phyloP scores from a whole-genome alignment of 1,140 invertebrate species.

The Drosophila dunni region DNA sequence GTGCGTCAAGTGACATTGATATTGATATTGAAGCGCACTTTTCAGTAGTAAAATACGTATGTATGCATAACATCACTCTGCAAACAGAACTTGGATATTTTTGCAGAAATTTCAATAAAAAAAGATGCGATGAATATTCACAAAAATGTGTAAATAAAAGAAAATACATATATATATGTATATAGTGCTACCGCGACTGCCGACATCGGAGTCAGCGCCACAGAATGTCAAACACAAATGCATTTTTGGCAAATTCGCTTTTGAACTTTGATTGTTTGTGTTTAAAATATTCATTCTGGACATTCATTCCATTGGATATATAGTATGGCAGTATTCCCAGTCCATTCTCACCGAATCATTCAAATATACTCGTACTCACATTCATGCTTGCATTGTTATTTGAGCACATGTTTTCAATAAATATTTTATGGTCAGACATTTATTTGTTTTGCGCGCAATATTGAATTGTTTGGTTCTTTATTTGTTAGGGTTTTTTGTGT shows the following conservation, averaged over 20 bases:
- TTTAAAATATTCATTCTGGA: slow-evolving; percentile 42
- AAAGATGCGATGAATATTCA: slow-evolving; percentile 43
- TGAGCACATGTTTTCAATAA: slow-evolving; percentile 48
- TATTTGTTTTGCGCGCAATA: slow-evolving; percentile 44
- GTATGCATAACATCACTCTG: slow-evolving; percentile 13
- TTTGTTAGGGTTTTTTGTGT: background rate
- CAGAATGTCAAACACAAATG: slow-evolving; percentile 14
- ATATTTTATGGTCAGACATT: slow-evolving; percentile 65
- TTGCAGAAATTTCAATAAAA: slow-evolving; percentile 1
- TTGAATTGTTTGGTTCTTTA: slow-evolving; percentile 5
- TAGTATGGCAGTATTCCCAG: background rate
- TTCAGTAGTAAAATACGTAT: background rate
- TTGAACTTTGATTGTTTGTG: slow-evolving; percentile 39
- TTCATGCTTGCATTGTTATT: slow-evolving; percentile 9
- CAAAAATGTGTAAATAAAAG: slow-evolving; percentile 25
- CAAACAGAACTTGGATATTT: slow-evolving; percentile 33
- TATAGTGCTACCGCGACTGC: background rate
- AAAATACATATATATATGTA: slow-evolving; percentile 7
- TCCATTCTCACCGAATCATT: too few species aligned
- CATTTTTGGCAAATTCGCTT: slow-evolving; percentile 48
- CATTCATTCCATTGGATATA: slow-evolving; percentile 15
- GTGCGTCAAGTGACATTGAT: slow-evolving; percentile 26
- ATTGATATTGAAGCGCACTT: slow-evolving; percentile 19
- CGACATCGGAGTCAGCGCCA: background rate
- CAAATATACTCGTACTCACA: background rate